Evolutionary conservation across 2,888 invertebrate species (phyloP).

Genomic region (Harmothoe impar): DNA sequence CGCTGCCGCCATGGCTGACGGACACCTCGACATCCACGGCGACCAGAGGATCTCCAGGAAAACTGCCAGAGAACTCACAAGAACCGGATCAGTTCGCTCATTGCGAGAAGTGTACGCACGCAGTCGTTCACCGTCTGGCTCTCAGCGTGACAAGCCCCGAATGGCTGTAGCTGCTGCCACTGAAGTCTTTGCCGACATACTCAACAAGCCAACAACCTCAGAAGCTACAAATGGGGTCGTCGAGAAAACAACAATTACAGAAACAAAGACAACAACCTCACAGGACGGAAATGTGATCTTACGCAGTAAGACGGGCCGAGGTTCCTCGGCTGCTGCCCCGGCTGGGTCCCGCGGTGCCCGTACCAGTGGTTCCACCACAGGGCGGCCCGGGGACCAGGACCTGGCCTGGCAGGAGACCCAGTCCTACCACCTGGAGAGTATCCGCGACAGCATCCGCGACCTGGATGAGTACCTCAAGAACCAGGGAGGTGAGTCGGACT

Average conservation of each 20-base stretch:
- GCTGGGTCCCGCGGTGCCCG: not conserved
- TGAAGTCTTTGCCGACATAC: slow-evolving; percentile 38
- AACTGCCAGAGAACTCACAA: slow-evolving; percentile 35
- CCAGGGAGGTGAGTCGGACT: slow-evolving; percentile 31
- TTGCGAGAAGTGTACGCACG: slow-evolving; percentile 28
- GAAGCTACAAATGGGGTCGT: not conserved
- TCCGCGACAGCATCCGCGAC: slow-evolving; percentile 62
- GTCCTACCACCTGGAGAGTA: slow-evolving; percentile 55
- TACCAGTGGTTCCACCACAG: not conserved
- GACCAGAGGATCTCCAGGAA: slow-evolving; percentile 34
- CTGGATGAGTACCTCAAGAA: slow-evolving; percentile 62
- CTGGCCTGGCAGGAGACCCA: slow-evolving; percentile 56
- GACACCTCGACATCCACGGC: slow-evolving; percentile 13
- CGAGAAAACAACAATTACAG: not conserved
- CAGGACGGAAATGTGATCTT: slow-evolving; percentile 26
- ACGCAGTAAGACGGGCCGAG: not conserved
- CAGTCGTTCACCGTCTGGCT: not conserved
- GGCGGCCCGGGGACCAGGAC: not conserved
- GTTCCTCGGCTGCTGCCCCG: not conserved
- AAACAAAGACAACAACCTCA: not conserved
- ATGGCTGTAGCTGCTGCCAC: slow-evolving; percentile 42
- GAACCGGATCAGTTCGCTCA: slow-evolving; percentile 31
- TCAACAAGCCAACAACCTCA: slow-evolving; percentile 23
- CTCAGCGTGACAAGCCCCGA: slow-evolving; percentile 1
- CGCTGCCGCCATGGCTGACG: slow-evolving; percentile 12